Conservation (phyloP, 2,113 vertebrate species). For the Boleophthalmus pectinirostris region DNA sequence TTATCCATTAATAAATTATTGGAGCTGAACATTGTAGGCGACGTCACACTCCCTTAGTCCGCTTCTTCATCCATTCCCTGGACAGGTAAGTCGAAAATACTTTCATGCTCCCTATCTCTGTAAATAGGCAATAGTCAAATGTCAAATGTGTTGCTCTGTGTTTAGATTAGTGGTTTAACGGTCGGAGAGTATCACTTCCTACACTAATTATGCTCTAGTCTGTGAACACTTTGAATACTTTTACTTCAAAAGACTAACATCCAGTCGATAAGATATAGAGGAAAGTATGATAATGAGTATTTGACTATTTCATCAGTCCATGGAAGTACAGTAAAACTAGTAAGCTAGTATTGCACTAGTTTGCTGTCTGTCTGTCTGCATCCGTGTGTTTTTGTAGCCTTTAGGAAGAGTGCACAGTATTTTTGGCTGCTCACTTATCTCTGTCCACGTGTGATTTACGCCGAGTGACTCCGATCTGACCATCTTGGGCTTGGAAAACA, state of each 20-base stretch:
- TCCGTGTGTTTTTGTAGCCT: constrained; percentile 33
- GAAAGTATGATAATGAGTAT: not conserved
- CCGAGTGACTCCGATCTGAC: constrained; percentile 69
- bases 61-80: no score
- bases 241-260: not conserved
- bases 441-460: constrained; percentile 61
- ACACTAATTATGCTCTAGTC: not conserved
- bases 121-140: no score
- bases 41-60: no score
- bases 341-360: not conserved
- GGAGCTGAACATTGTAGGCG: no score
- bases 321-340: not conserved
- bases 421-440: constrained; percentile 56
- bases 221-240: not conserved
- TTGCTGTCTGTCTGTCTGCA: constrained; percentile 23
- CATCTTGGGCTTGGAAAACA: constrained; percentile 79
- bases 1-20: no score
- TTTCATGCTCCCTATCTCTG: no score
- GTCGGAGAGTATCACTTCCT: not conserved
- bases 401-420: constrained; percentile 29
- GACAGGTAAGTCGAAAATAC: no score
- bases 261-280: not conserved
- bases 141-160: not conserved
- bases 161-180: not conserved
- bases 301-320: not conserved